Percentiles rank a stretch among this genome's conserved stretches.
phyloP scores from a whole-genome alignment of 2,888 invertebrate genomes.

The Palloptera scutellata region DNA sequence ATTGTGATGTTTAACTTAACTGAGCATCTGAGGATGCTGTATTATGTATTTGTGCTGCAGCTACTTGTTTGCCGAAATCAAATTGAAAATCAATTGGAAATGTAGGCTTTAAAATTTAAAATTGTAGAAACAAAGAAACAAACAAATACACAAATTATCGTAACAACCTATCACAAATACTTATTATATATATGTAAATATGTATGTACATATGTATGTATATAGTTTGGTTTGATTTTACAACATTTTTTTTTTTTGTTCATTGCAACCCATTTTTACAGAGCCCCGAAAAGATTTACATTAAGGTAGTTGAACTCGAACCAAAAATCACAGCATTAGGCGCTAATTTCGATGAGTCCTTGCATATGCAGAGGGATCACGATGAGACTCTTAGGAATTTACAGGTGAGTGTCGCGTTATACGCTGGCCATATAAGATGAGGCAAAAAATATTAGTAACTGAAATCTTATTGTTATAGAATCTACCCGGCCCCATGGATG shows the following conservation, averaged over 20 bases:
- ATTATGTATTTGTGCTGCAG: too few species aligned
- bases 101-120: too few species aligned
- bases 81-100: too few species aligned
- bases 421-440: neutral
- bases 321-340: conserved; percentile 86
- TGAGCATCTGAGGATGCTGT: too few species aligned
- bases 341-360: conserved; percentile 77
- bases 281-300: conserved; percentile 83
- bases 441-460: neutral
- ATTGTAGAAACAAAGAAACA: too few species aligned
- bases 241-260: neutral
- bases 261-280: conserved; percentile 63
- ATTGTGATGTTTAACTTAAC: too few species aligned
- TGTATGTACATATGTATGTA: too few species aligned
- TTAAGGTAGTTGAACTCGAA: conserved; percentile 85
- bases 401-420: conserved; percentile 69
- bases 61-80: too few species aligned
- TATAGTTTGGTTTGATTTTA: too few species aligned
- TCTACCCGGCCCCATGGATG: conserved; percentile 88
- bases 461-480: conserved; percentile 67
- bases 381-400: conserved; percentile 84
- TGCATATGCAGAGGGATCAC: conserved; percentile 78
- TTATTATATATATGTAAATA: too few species aligned
- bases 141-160: too few species aligned
- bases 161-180: too few species aligned